Base-by-base conservation (phyloP, 1,140 invertebrate genomes). In the Heliconius himera region DNA sequence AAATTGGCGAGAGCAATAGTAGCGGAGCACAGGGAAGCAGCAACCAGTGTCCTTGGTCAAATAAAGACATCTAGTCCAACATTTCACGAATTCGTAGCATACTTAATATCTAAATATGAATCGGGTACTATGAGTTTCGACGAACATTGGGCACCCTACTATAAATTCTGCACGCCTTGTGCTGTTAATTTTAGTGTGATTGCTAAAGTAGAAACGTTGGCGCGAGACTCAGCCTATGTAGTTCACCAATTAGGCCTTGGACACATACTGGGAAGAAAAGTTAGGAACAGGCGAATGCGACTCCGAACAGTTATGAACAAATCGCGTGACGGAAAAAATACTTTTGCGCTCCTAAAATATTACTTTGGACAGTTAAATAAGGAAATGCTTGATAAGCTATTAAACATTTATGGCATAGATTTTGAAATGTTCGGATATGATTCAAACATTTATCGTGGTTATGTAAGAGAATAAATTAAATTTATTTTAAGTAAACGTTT, bases 111-210 rank as follows among this genome's bases (percentile, higher is more conserved):
- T 56, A 94, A 94, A 77, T 86, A 96, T 79, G 94, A 91, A 74
- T 86, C 86, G 1, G 87, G 84, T 72, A 84, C 81, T 6, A 83
- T 90, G 26, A 92, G 87, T 38, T 96, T 96, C 80, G 96, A 97
- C 82, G 96, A 97, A 84, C 97, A 98, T 87, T 98, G 97, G 97
- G 96, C 96, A 26, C 96, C 97, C 0, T 96, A 96, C 79, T 96
- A 97, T 85, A 94, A 96, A 79, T 96, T 97, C 82, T 98, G 97
- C 82, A 96, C 97, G 16, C 97, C 97, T 1, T 98, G 97, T 90
- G 94, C 96, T 8, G 91, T 97, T 0, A 95, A 97, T 74, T 98
- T 96, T 79, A 96, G 89, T 66, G 94, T 96, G 2, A 95, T 96
- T 33, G 95, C 95, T 6, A 96, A 97, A 90, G 96, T 97, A 81